Base-by-base conservation (phyloP, 2,113 vertebrate genomes). In the Ibidorhyncha struthersii region DNA sequence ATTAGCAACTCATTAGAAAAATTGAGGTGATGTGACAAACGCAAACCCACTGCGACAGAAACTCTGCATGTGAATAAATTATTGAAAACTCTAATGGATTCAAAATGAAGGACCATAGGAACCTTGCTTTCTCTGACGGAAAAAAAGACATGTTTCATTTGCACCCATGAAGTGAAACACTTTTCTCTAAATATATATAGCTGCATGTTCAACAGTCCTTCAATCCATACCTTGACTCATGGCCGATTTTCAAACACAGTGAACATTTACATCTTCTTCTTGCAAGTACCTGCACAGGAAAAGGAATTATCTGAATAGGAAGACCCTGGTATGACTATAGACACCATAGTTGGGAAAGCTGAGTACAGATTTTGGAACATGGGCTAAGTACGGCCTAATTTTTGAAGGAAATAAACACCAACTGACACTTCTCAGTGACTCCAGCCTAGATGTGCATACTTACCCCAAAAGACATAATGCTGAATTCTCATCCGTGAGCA, bases 1-100 rank as follows among this genome's bases (percentile, higher is more conserved):
- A 97, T 97, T 98, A 98, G 58, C 67, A 69, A 84, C 95, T 97
- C 94, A 85, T 98, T 98, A 98, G 96, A 96, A 97, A 97, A 97
- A 98, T 91, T 96, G 97, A 98, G 86, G 89, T 85, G 94, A 95
- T 86, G 81, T 96, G 96, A 91, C 94, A 97, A 97, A 97, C 41
- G 63, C 76, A 97, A 97, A 97, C 94, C 89, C 93, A 95, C 86
- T 85, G 84, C 6, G 23, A 96, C 84, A 96, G 77, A 91, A 95
- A 92, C 79, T 96, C 90, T 96, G 89, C 47, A 26, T 86, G 19
- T 89, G 74, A 95, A 95, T 96, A 96, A 94, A 83, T 98, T 96
- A 95, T 61, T 97, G 93, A 97, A 97, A 98, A 94, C 85, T 94
- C 90, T 73, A 40, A 91, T 89, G 92, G 80, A 74, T 89, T 96